Evolutionary conservation across 2,888 invertebrate species (phyloP).

Genomic region (Drosophila percnosoma): DNA sequence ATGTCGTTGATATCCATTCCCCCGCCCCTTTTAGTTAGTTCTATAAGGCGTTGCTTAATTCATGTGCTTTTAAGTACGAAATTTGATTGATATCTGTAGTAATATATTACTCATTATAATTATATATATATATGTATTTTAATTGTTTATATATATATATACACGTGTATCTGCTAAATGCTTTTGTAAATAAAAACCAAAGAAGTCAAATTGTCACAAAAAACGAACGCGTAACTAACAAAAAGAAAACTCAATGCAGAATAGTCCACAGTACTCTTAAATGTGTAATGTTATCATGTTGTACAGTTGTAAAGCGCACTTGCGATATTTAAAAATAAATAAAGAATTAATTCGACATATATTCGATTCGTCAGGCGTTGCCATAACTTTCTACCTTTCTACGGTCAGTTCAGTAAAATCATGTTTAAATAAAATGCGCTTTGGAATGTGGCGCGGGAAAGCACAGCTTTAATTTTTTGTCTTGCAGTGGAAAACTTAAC

Average conservation of each 20-base stretch:
- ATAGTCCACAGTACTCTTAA: constrained; percentile 52
- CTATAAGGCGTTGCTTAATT: constrained; percentile 61
- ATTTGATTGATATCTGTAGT: constrained; percentile 51
- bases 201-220: constrained; percentile 78
- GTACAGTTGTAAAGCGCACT: constrained; percentile 65
- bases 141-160: constrained; percentile 14
- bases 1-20: constrained; percentile 68
- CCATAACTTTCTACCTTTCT: background rate
- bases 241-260: constrained; percentile 41
- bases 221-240: constrained; percentile 52
- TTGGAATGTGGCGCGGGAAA: background rate
- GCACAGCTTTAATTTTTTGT: background rate
- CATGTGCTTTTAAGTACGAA: constrained; percentile 68
- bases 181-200: constrained; percentile 81
- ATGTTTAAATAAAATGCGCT: background rate
- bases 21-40: constrained; percentile 50
- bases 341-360: constrained; percentile 40
- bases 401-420: background rate
- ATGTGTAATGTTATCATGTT: constrained; percentile 54
- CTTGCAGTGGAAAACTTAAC: background rate
- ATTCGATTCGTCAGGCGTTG: background rate
- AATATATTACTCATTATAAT: constrained; percentile 43
- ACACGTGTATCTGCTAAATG: constrained; percentile 51
- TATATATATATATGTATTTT: constrained; percentile 22
- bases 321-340: constrained; percentile 50